A percentile compares a stretch with the other conserved stretches of the same genome.
Evolutionary conservation across 2,113 vertebrate species (phyloP).

Genomic region (Pelusios castaneus): DNA sequence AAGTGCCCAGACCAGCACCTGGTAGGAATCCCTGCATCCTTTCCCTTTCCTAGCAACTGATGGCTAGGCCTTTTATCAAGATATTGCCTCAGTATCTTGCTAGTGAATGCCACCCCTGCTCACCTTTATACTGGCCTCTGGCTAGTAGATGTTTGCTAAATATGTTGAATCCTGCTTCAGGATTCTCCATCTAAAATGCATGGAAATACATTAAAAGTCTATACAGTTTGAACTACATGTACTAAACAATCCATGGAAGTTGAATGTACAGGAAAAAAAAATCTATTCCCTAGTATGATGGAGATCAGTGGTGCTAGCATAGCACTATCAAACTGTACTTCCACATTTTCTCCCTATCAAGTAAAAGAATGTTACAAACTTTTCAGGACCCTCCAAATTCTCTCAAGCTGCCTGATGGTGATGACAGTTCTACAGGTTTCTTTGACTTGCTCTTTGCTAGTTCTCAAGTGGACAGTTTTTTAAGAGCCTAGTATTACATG

Average conservation of each 20-base stretch:
- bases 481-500: too few species aligned
- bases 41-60: not conserved
- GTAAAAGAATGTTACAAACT: not conserved
- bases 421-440: not conserved
- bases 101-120: not conserved
- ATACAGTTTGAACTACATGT: not conserved
- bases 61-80: not conserved
- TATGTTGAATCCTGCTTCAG: not conserved
- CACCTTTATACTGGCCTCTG: not conserved
- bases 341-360: not conserved
- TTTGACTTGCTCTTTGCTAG: not conserved
- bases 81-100: not conserved
- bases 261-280: not conserved
- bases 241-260: not conserved
- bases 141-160: not conserved
- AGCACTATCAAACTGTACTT: not conserved
- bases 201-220: not conserved
- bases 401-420: not conserved
- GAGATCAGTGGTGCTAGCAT: not conserved
- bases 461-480: not conserved
- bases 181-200: not conserved
- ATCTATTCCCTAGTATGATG: not conserved
- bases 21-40: too few species aligned
- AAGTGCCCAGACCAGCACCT: not conserved
- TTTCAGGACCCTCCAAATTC: not conserved